Percentiles rank a stretch among this genome's conserved stretches.
These are phyloP conservation scores for Pinna nobilis DNA, from an alignment of 1,140 invertebrate genomes.

Conservation along the genomic window DNA sequence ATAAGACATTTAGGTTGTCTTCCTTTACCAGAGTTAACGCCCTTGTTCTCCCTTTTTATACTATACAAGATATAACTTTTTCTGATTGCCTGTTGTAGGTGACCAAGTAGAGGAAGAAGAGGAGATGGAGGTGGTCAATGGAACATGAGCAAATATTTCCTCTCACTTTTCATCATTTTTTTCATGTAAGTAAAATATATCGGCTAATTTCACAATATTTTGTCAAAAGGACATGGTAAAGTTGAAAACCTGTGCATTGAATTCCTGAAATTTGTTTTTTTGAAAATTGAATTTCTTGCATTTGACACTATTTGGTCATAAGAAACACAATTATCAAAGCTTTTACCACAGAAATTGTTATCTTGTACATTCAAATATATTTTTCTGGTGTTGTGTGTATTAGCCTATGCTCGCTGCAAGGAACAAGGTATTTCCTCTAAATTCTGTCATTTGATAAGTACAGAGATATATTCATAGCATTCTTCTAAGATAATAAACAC, in stretches of 20 bases:
- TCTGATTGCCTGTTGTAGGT: slow-evolving; percentile 26
- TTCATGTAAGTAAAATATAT: background rate
- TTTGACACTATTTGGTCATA: background rate
- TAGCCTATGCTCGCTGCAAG: no score
- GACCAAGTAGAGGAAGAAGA: slow-evolving; percentile 41
- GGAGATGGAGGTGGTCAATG: slow-evolving; percentile 39
- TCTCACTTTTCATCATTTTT: background rate
- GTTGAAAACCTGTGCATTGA: background rate
- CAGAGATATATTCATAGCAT: no score
- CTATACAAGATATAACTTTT: no score
- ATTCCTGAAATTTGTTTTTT: background rate
- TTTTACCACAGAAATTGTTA: no score
- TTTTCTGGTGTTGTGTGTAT: no score
- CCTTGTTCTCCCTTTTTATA: no score
- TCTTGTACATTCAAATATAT: no score
- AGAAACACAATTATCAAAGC: background rate
- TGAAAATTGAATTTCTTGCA: background rate
- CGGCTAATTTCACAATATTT: background rate
- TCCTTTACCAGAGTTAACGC: no score
- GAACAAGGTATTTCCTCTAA: no score
- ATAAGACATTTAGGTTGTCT: no score
- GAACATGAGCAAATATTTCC: slow-evolving; percentile 7
- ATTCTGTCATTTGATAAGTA: no score
- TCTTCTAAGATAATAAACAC: no score
- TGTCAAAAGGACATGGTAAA: slow-evolving; percentile 4